Evolutionary conservation across 2,113 vertebrate species (phyloP), one percentile per base, ranked within the genome.

Genomic region (Mastomys natalensis): DNA sequence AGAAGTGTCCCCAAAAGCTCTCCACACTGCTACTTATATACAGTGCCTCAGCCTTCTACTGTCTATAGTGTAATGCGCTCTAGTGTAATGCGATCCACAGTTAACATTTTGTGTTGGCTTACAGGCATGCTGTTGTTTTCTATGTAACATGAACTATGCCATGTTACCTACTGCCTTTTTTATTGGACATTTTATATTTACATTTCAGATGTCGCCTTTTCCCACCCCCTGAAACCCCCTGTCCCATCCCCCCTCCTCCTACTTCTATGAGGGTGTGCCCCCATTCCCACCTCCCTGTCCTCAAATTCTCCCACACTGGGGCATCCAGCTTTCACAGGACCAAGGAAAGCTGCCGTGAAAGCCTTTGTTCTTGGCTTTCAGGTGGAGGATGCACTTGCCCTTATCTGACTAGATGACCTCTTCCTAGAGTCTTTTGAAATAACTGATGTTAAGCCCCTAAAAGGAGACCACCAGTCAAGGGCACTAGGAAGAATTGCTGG

Each of bases 401-500:
- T 99, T 81, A 98, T 99, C 98, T 99, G 99, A 97, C 97, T 99
- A 95, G 99, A 99, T 11, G 99, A 99, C 84, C 99, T 99, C 53
- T 99, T 99, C 96, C 98, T 99, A 7, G 99, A 99, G 98, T 98
- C 98, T 1, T 99, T 99, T 98, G 99, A 99, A 97, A 98, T 99
- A 97, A 99, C 99, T 96, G 99, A 99, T 0, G 99, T 99, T 58
- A 99, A 99, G 94, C 99, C 99, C 68, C 95, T 99, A 80, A 99
- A 99, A 97, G 99, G 99, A 97, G 99, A 99, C 95, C 99, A 99
- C 84, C 98, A 99, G 74, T 99, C 99, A 8, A 99, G 99, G 98
- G 99, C 99, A 70, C 99, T 99, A 43, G 99, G 99, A 64, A 99
- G 99, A 98, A 99, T 99, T 93, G 99, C 99, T 91, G 99, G 99